These are phyloP conservation scores for Atethmia centrago DNA, from an alignment of 2,888 invertebrate species.

Conservation along the genomic window DNA sequence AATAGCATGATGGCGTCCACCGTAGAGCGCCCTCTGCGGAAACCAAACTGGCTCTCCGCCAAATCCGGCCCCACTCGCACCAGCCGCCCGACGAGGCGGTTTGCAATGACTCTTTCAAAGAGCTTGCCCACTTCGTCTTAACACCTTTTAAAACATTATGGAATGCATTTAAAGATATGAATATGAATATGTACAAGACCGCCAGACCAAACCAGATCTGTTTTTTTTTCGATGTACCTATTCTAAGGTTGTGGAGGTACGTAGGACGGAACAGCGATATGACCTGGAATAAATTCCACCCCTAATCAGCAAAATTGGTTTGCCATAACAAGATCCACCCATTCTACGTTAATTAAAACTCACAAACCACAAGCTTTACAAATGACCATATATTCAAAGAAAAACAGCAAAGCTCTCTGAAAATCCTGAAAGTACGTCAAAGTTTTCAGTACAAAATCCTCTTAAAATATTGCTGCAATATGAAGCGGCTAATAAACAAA, in stretches of 20 bases:
- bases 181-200: no score
- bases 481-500: constrained; percentile 54
- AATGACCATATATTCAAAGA: constrained; percentile 20
- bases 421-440: constrained; percentile 11
- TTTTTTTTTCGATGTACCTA: not conserved
- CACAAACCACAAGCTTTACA: not conserved
- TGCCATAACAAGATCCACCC: not conserved
- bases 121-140: no score
- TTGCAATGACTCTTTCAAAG: no score
- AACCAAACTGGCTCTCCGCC: no score
- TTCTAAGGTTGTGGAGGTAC: not conserved
- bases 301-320: not conserved
- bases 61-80: no score
- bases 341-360: constrained; percentile 18
- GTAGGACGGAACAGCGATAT: no score
- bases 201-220: no score
- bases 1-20: no score
- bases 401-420: constrained; percentile 7
- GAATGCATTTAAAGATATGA: no score
- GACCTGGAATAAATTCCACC: not conserved
- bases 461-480: not conserved
- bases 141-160: no score
- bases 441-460: constrained; percentile 31
- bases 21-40: no score
- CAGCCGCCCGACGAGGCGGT: no score